Evolutionary conservation across 2,888 invertebrate species (phyloP).

Genomic region (Bimastos eiseni): DNA sequence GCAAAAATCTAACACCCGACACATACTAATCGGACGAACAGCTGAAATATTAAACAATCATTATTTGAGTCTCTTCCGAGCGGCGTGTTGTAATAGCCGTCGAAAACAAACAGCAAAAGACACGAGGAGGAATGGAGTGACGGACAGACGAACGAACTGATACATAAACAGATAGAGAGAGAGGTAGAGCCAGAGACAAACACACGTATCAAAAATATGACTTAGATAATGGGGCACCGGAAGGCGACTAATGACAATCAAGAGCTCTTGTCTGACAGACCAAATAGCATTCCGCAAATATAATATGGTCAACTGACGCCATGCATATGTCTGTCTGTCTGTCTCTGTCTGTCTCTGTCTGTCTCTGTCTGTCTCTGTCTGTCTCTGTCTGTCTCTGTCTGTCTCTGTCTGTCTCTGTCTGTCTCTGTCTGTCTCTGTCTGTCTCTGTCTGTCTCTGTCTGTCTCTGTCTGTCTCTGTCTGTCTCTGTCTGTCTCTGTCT

Average conservation of each 20-base stretch:
- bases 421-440: too few relatives aligned
- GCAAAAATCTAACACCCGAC: neutral
- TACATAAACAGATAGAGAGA: too few relatives aligned
- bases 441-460: too few relatives aligned
- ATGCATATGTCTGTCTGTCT: neutral
- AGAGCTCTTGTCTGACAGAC: neutral
- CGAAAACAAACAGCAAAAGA: neutral
- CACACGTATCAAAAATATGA: neutral
- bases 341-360: neutral
- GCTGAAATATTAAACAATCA: slow-evolving; percentile 13
- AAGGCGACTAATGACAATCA: neutral
- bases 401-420: too few relatives aligned
- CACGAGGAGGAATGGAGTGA: neutral
- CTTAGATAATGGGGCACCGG: neutral
- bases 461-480: too few relatives aligned
- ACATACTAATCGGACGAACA: neutral
- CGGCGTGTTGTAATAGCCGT: neutral
- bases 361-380: too few relatives aligned
- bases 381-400: too few relatives aligned
- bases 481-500: neutral
- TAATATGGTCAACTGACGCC: neutral
- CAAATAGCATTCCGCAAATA: neutral
- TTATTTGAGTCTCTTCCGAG: neutral
- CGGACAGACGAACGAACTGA: neutral
- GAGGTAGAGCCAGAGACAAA: too few relatives aligned